These are phyloP conservation scores for Labrus mixtus DNA, from an alignment of 2,113 vertebrate species.

Conservation along the genomic window DNA sequence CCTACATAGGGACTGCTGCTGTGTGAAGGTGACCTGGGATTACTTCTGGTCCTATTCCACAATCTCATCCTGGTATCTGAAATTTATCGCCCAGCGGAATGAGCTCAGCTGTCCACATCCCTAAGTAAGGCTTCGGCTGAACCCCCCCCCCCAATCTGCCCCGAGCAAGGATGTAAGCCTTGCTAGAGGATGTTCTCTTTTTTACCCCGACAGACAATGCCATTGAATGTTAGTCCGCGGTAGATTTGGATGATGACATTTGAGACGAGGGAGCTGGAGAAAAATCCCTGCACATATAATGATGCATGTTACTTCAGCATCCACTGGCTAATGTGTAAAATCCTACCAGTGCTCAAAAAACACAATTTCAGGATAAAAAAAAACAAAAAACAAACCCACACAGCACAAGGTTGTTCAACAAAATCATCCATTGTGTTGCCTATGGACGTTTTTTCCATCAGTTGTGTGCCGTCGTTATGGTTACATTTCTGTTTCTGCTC, in stretches of 20 bases:
- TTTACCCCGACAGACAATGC: slow-evolving; percentile 21
- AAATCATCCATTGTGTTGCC: background rate
- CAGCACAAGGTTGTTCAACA: background rate
- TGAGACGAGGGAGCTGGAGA: slow-evolving; percentile 11
- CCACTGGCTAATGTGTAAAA: slow-evolving; percentile 8
- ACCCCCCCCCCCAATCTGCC: slow-evolving; percentile 52
- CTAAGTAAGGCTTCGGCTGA: slow-evolving; percentile 48
- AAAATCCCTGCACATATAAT: slow-evolving; percentile 15
- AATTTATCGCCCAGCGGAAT: slow-evolving; percentile 64
- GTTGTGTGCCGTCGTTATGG: background rate
- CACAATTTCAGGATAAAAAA: background rate
- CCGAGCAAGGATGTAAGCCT: slow-evolving; percentile 42
- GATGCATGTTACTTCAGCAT: slow-evolving; percentile 14
- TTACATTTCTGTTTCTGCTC: too few relatives aligned
- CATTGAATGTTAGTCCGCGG: slow-evolving; percentile 12
- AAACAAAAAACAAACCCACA: background rate
- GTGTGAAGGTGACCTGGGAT: slow-evolving; percentile 79
- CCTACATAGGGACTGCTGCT: slow-evolving; percentile 31
- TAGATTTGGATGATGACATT: slow-evolving; percentile 42
- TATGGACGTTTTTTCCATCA: background rate
- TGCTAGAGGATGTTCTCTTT: slow-evolving; percentile 28
- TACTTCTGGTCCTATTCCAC: slow-evolving; percentile 63
- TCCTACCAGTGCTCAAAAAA: background rate
- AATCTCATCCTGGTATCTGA: slow-evolving; percentile 71
- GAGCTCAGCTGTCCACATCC: slow-evolving; percentile 61